Evolutionary conservation across 2,797 vertebrate species (phyloP), one percentile per base, ranked within the genome.

Genomic region (Aphelocoma californica): DNA sequence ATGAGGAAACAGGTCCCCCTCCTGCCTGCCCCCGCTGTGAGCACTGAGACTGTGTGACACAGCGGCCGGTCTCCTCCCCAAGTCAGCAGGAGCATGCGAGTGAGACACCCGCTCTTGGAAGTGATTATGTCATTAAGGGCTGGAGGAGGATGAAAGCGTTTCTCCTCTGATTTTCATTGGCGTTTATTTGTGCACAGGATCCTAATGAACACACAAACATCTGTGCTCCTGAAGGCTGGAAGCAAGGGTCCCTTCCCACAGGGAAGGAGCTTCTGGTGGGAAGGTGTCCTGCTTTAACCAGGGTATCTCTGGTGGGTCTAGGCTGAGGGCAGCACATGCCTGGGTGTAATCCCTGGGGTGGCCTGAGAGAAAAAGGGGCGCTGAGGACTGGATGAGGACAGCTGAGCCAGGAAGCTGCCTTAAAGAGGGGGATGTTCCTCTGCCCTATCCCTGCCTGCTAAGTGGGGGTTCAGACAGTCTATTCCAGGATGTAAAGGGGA

Each of bases 131-230:
- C 87, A 77, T 94, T 78, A 84, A 54, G 69, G 73, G 78, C 78
- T 89, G 92, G 90, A 84, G 57, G 36, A 94, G n/a, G 85, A 91
- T 88, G 42, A 88, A 95, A 96, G 81, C 0, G 0, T 81, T 89
- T 93, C 53, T 92, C 60, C 67, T 88, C 87, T 67, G 61, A 80
- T 92, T 89, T 87, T 72, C 81, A 81, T 91, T 53, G 51, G 79
- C 67, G 67, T 77, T 82, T 82, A 60, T 50, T 73, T 77, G 61
- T 44, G 61, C 4, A 4, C 57, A 61, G 29, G 67, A 83, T 74
- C 32, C 72, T 58, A 61, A 67, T 0, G 1, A 88, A 38, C 24
- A 42, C 17, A 48, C 20, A 64, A 78, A 78, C 62, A 84, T 56
- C 78, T 88, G 81, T 2, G 2, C n/a, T 69, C 47, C 40, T 5